Evolutionary conservation across 2,888 invertebrate genomes (phyloP).

Genomic region (Catocala fraxini): DNA sequence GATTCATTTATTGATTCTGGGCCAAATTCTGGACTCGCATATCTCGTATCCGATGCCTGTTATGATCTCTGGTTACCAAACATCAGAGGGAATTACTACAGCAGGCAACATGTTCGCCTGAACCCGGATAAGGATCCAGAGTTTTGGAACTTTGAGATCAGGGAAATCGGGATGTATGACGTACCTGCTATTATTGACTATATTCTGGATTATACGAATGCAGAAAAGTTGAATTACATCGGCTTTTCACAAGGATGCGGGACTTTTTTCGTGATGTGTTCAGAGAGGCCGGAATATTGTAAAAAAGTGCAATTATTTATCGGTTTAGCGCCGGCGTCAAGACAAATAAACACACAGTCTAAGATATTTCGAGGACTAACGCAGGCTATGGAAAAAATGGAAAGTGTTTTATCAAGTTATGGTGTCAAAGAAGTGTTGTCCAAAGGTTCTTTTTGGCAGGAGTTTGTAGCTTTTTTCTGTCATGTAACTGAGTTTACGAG

Average conservation of each 20-base stretch:
- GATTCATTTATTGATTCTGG: conserved; percentile 74
- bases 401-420: conserved; percentile 44
- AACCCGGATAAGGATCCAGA: conserved; percentile 62
- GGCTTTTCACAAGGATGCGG: conserved; percentile 54
- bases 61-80: conserved; percentile 64
- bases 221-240: conserved; percentile 61
- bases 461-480: conserved; percentile 66
- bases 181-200: conserved; percentile 89
- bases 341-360: conserved; percentile 82
- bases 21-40: conserved; percentile 58
- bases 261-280: conserved; percentile 88
- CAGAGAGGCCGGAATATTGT: conserved; percentile 89
- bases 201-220: conserved; percentile 61
- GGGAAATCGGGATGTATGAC: conserved; percentile 87
- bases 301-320: conserved; percentile 88
- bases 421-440: conserved; percentile 66
- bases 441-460: conserved; percentile 63
- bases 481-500: conserved; percentile 54
- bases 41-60: conserved; percentile 54
- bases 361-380: conserved; percentile 68
- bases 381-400: conserved; percentile 42
- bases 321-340: conserved; percentile 89
- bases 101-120: conserved; percentile 76
- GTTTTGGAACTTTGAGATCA: conserved; percentile 75
- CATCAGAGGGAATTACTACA: conserved; percentile 77